These are phyloP conservation scores for Calliphora vomitoria DNA, from an alignment of 2,888 invertebrate species.

Conservation along the genomic window DNA sequence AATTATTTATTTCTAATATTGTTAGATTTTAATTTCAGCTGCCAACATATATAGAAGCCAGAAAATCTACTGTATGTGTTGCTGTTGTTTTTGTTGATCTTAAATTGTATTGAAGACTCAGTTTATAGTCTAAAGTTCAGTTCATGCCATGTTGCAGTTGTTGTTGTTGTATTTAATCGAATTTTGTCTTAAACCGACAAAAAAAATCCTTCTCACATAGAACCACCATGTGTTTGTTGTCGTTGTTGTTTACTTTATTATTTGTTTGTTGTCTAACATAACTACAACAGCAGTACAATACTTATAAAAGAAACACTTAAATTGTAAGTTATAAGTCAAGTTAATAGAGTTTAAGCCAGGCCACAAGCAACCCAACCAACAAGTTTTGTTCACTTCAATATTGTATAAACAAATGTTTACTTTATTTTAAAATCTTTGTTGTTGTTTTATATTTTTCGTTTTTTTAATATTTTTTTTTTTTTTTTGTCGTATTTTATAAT, in stretches of 20 bases:
- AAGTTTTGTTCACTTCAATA: conserved; percentile 55
- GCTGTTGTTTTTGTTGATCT: conserved; percentile 26
- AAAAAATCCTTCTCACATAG: conserved; percentile 64
- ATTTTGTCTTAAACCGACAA: conserved; percentile 44
- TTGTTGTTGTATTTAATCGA: conserved; percentile 40
- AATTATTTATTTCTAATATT: neutral
- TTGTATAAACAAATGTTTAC: conserved; percentile 25
- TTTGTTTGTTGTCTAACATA: conserved; percentile 51
- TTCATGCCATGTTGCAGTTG: conserved; percentile 52
- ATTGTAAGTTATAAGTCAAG: conserved; percentile 71
- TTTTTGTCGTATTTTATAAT: conserved; percentile 25
- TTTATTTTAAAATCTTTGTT: conserved; percentile 33
- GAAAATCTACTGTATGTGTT: conserved; percentile 10
- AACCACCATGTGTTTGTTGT: conserved; percentile 58
- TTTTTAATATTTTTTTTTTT: conserved; percentile 3
- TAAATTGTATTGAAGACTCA: conserved; percentile 56
- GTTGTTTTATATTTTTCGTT: conserved; percentile 21
- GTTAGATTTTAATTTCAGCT: conserved; percentile 5
- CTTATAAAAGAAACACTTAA: conserved; percentile 51
- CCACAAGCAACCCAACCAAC: conserved; percentile 49
- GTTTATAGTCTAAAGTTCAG: conserved; percentile 71
- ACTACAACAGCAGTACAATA: conserved; percentile 43
- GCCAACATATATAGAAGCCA: neutral
- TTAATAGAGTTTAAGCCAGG: conserved; percentile 68
- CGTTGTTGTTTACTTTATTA: conserved; percentile 42